Evolutionary conservation across 2,888 invertebrate species (phyloP).

Genomic region (Yponomeuta cagnagella): DNA sequence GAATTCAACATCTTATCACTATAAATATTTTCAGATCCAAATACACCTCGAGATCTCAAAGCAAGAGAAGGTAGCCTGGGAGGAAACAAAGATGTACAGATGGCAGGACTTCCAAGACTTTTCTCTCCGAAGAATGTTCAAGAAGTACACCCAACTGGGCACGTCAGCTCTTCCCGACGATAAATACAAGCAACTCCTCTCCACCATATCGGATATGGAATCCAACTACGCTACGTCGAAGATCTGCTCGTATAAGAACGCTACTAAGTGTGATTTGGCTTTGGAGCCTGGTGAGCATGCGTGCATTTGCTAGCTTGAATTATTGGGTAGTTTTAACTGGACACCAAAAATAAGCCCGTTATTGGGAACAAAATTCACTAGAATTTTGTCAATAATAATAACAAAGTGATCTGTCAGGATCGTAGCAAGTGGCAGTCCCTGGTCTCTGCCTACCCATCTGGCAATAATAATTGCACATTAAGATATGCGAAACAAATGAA

Average conservation of each 20-base stretch:
- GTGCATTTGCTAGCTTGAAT: neutral
- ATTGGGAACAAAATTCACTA: too few species aligned
- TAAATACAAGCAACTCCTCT: slow-evolving; percentile 77
- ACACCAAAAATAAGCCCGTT: too few species aligned
- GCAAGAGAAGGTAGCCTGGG: slow-evolving; percentile 79
- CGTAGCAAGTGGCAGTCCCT: too few species aligned
- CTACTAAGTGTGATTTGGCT: slow-evolving; percentile 79
- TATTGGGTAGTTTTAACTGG: neutral
- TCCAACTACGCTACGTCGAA: slow-evolving; percentile 85
- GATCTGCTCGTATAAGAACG: slow-evolving; percentile 81
- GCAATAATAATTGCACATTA: too few species aligned
- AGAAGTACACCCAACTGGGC: slow-evolving; percentile 82
- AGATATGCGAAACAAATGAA: too few species aligned
- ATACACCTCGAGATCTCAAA: slow-evolving; percentile 59
- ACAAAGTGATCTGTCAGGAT: too few species aligned
- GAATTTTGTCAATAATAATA: too few species aligned
- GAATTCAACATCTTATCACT: too few species aligned
- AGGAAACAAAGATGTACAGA: slow-evolving; percentile 79
- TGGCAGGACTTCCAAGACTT: slow-evolving; percentile 84
- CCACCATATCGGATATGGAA: slow-evolving; percentile 82
- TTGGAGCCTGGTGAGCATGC: slow-evolving; percentile 80
- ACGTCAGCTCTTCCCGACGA: slow-evolving; percentile 82
- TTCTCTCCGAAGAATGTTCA: slow-evolving; percentile 83
- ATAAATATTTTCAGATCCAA: slow-evolving; percentile 42
- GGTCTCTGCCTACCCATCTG: too few species aligned